Percentiles rank a stretch among this genome's conserved stretches.
These are phyloP conservation scores for Prolemur simus DNA, from an alignment of 2,113 vertebrate species.

Conservation along the genomic window DNA sequence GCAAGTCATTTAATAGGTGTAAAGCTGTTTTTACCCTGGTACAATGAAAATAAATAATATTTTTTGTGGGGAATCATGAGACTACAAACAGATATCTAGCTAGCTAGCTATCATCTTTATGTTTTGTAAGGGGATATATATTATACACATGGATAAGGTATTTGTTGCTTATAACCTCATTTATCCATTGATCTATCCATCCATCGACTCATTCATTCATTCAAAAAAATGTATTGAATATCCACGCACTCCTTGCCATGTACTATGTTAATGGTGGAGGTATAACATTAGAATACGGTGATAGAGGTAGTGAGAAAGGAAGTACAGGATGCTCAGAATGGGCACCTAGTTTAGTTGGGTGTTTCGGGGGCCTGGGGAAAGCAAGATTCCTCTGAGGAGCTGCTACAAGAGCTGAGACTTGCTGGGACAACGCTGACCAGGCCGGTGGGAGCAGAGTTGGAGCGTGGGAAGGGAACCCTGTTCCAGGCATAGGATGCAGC, in stretches of 20 bases:
- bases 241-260: background rate
- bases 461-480: background rate
- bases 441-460: no score
- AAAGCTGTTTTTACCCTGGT: background rate
- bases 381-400: background rate
- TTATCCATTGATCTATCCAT: background rate
- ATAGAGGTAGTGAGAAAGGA: background rate
- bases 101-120: background rate
- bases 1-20: background rate
- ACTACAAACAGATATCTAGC: background rate
- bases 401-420: background rate
- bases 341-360: background rate
- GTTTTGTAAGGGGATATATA: background rate
- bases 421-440: background rate
- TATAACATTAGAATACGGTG: background rate
- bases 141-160: background rate
- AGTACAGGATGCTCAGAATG: background rate
- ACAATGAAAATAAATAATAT: background rate
- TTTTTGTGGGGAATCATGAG: background rate
- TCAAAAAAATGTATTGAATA: background rate
- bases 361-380: background rate
- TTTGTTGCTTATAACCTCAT: constrained; percentile 26
- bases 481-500: background rate
- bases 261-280: background rate
- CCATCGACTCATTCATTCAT: background rate